phyloP scores from a whole-genome alignment of 2,797 vertebrate species.

The Strix occidentalis region DNA sequence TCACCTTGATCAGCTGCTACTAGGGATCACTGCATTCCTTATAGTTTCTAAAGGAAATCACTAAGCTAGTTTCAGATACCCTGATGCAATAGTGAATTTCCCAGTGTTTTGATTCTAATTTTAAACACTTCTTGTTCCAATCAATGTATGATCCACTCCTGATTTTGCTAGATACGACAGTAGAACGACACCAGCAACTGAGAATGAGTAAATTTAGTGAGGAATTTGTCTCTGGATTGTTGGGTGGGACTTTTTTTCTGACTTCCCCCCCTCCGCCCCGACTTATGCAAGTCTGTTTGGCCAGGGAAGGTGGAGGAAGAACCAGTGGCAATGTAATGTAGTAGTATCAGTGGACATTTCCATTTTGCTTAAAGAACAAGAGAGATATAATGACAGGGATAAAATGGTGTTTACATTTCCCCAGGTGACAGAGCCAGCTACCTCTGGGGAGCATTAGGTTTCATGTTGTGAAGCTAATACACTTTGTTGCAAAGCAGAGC shows the following conservation, averaged over 20 bases:
- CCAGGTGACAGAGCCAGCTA: not conserved
- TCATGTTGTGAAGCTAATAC: slow-evolving; percentile 25
- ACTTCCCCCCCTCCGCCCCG: accelerated
- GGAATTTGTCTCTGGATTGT: not conserved
- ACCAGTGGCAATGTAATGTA: not conserved
- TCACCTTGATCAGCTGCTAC: not conserved
- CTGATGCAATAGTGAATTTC: not conserved
- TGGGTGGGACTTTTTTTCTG: not conserved
- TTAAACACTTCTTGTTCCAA: not conserved
- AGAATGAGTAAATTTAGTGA: not conserved
- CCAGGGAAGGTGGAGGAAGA: not conserved
- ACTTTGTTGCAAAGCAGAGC: not conserved
- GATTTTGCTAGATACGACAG: not conserved
- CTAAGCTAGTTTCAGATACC: not conserved
- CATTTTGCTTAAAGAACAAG: slow-evolving; percentile 17
- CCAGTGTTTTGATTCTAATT: not conserved
- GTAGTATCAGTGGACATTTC: not conserved
- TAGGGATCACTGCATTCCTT: not conserved
- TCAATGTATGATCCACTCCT: not conserved
- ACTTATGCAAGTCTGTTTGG: not conserved
- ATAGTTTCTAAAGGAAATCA: not conserved
- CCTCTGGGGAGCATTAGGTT: not conserved
- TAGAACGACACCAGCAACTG: not conserved
- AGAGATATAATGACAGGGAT: not conserved
- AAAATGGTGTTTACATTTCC: slow-evolving; percentile 23